Conservation (phyloP, 2,113 vertebrate genomes). For the Columbina picui region DNA sequence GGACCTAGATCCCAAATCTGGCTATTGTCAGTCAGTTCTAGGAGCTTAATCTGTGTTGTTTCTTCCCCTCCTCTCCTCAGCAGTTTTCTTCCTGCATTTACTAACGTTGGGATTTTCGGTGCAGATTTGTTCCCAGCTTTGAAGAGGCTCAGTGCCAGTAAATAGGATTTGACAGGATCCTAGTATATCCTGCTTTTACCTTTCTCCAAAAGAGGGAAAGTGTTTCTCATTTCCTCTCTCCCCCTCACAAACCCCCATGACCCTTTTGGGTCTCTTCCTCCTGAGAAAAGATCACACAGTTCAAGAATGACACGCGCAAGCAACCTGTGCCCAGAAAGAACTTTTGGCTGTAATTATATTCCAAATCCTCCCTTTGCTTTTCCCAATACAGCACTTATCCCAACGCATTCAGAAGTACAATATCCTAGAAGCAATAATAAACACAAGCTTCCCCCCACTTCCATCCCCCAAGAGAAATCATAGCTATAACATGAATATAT, state of each 20-base stretch:
- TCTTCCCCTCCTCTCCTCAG: not conserved
- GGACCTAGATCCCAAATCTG: not conserved
- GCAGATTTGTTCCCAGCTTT: conserved; percentile 13
- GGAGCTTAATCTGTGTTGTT: not conserved
- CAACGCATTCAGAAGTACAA: not conserved
- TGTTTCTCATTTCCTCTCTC: conserved; percentile 63
- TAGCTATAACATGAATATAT: not conserved
- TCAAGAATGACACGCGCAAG: not conserved
- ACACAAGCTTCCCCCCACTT: not conserved
- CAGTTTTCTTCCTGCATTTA: not conserved
- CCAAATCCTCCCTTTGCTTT: not conserved
- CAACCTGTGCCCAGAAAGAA: conserved; percentile 36
- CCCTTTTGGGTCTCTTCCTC: conserved; percentile 47
- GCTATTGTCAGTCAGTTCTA: not conserved
- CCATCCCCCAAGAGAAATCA: not conserved
- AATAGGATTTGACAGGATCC: conserved; percentile 36
- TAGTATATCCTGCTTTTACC: conserved; percentile 67
- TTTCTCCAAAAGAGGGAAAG: conserved; percentile 59
- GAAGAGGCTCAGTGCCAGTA: not conserved
- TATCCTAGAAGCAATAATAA: conserved; percentile 1
- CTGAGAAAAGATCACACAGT: conserved; percentile 34
- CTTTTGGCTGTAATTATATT: not conserved
- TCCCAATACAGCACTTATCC: not conserved
- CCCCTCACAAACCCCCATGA: not conserved
- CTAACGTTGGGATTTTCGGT: not conserved